Base-by-base conservation (phyloP, 2,113 vertebrate genomes). In the Campylorhamphus procurvoides region DNA sequence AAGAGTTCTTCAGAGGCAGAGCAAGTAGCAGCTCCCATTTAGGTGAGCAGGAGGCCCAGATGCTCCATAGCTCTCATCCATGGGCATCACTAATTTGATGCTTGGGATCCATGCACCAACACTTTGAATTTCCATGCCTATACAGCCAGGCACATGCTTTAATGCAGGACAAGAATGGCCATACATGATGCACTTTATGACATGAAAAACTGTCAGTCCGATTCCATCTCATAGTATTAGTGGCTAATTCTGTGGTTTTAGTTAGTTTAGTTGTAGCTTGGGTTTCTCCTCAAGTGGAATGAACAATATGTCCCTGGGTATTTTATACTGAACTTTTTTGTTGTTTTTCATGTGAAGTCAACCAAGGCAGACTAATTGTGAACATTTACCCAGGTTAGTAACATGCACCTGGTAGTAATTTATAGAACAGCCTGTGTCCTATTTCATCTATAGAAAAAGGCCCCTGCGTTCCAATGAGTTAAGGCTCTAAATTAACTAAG, bases 301-400 rank as follows among this genome's bases (percentile, higher is more conserved):
- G 66, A 82, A 89, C 53, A 73, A 69, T 53, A 82, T 66, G 23
- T 25, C 37, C 7, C 4, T 64, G 79, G 42, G 33, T 83, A 62
- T 83, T 81, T 88, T 82, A 55, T 35, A 39, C 23, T 50, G 31
- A 87, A 63, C 7, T 12, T 85, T 58, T 56, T 53, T 52, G 56
- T 67, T 59, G 12, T 28, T 89, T 93, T 79, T 58, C 28, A 11
- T 39, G 55, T 58, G 68, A 88, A 63, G 29, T 63, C 55, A 89
- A 59, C 14, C 58, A 83, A 59, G 56, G 44, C 76, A 85, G 35
- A 52, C 28, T 66, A 87, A 75, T 69, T 58, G 50, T 89, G 81
- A 87, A 58, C 82, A 67, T 83, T 93, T 94, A 35, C n/a, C 25
- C 44, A 72, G 27, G 76, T 94, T 75, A 40, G 69, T 68, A 89